phyloP scores from a whole-genome alignment of 1,140 invertebrate genomes.

The Calliopsis andreniformis region DNA sequence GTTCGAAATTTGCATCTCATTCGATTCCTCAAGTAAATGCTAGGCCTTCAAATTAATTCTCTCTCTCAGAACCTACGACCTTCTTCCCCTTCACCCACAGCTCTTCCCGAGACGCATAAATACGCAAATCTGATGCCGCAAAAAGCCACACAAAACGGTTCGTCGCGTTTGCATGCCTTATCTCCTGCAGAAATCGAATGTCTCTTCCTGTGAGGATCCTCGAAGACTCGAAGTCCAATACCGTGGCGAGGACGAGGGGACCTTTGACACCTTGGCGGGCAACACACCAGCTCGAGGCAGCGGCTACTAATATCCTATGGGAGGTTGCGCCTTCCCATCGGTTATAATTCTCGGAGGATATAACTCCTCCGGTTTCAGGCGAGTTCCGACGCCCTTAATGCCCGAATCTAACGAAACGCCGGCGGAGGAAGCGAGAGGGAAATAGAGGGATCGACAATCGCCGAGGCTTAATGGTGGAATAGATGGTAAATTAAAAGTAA shows the following conservation, averaged over 20 bases:
- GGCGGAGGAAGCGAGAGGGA: background rate
- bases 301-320: slow-evolving; percentile 50
- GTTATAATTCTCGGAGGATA: slow-evolving; percentile 61
- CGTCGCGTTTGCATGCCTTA: too few species aligned
- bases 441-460: slow-evolving; percentile 17
- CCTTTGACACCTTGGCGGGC: slow-evolving; percentile 1
- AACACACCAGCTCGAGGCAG: too few species aligned
- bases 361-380: slow-evolving; percentile 34
- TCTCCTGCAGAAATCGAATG: too few species aligned
- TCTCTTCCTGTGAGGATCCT: too few species aligned
- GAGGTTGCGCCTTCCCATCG: slow-evolving; percentile 29
- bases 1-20: too few species aligned
- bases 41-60: too few species aligned
- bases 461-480: slow-evolving; percentile 11
- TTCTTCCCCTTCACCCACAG: too few species aligned
- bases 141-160: too few species aligned
- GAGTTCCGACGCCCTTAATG: slow-evolving; percentile 34
- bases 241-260: background rate
- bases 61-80: too few species aligned
- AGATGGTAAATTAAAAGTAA: slow-evolving; percentile 41
- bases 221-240: background rate
- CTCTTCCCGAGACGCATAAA: too few species aligned
- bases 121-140: too few species aligned
- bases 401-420: slow-evolving; percentile 28
- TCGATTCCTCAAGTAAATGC: too few species aligned